phyloP scores from a whole-genome alignment of 2,113 vertebrate genomes.

The Gymnogyps californianus region DNA sequence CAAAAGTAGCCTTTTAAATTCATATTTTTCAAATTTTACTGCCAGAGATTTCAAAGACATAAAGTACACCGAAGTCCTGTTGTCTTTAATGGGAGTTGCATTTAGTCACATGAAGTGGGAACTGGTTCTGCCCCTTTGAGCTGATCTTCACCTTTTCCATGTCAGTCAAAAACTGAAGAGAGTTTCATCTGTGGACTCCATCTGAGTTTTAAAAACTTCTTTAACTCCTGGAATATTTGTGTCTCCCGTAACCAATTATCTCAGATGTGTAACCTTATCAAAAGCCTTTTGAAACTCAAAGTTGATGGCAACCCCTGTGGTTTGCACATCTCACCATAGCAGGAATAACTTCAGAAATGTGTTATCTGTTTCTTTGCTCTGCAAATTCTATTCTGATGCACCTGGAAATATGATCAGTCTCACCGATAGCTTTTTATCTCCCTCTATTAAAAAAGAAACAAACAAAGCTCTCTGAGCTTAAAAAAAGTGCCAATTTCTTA shows the following conservation, averaged over 20 bases:
- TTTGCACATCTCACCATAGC: neutral
- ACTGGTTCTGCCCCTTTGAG: neutral
- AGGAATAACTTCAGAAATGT: neutral
- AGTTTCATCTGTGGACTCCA: neutral
- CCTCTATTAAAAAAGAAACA: neutral
- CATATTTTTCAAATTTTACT: neutral
- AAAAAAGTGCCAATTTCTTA: neutral
- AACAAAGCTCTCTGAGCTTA: neutral
- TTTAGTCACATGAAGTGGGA: neutral
- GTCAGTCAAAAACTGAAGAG: neutral
- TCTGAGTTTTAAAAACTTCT: neutral
- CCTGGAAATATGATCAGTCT: neutral
- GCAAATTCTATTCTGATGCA: neutral
- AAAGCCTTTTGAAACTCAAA: slow-evolving; percentile 8
- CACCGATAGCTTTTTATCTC: neutral
- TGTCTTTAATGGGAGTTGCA: neutral
- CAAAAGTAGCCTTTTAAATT: neutral
- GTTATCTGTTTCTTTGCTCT: neutral
- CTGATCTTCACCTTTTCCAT: neutral
- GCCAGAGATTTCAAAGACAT: neutral
- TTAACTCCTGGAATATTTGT: neutral
- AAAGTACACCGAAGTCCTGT: neutral
- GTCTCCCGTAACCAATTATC: neutral
- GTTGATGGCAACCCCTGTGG: neutral
- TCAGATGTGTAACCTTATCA: neutral